Conservation (phyloP, 2,797 vertebrate genomes). For the Philypnodon macrostomus region DNA sequence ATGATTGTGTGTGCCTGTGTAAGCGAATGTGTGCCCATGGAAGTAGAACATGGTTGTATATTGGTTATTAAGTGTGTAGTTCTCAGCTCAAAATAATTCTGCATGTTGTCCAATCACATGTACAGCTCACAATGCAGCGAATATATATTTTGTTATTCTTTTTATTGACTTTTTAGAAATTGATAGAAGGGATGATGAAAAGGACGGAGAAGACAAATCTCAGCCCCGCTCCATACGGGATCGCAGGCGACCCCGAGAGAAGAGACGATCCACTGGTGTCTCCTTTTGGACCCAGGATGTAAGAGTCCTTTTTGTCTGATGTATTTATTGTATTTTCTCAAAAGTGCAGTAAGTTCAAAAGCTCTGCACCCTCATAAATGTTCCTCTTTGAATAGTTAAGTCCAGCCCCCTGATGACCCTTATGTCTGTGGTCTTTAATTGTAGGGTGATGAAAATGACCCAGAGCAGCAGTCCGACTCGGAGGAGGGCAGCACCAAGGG, state of each 20-base stretch:
- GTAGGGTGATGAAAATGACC: constrained; percentile 96
- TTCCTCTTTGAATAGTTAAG: constrained; percentile 8
- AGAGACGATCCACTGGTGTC: constrained; percentile 94
- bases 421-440: constrained; percentile 15
- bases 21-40: too few species aligned
- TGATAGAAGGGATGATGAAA: constrained; percentile 92
- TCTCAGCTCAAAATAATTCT: too few species aligned
- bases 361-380: neutral
- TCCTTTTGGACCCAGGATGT: constrained; percentile 94
- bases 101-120: too few species aligned
- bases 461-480: constrained; percentile 89
- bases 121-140: too few species aligned
- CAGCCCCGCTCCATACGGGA: constrained; percentile 94
- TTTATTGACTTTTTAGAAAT: constrained; percentile 69
- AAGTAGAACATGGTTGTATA: too few species aligned
- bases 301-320: constrained; percentile 40
- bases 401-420: neutral
- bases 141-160: neutral
- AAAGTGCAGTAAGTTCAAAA: neutral
- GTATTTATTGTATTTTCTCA: neutral
- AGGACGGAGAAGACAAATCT: constrained; percentile 92
- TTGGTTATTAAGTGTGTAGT: too few species aligned
- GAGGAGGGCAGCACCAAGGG: constrained; percentile 91
- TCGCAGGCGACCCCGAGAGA: constrained; percentile 93
- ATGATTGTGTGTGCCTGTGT: too few species aligned